Evolutionary conservation across 2,888 invertebrate genomes (phyloP), one percentile per base, ranked within the genome.

Genomic region (Pseudolycoriella hygida): DNA sequence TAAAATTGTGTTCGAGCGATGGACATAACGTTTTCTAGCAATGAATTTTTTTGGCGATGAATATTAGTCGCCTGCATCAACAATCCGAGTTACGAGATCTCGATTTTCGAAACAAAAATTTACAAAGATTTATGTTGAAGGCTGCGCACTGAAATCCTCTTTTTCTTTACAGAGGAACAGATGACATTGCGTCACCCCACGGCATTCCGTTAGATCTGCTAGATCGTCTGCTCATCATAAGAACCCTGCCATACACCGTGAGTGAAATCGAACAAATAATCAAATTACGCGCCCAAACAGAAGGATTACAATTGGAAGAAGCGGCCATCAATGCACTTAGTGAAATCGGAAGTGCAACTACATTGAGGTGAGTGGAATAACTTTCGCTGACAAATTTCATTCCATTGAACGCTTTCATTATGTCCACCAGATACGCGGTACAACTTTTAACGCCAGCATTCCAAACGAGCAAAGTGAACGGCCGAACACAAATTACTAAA

Each of bases 171-270:
- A 74, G 87, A 53, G 87, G 87, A 31, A 86, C 87, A 1, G 83
- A 80, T 52, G 87, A 87, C 55, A 82, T 96, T 45, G 63, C 80
- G 3, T 84, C 96, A 0, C 84, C 97, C 0, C 98, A 98, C 60
- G 98, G 97, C 8, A 85, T 98, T 57, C 98, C 98, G 0, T 66
- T 93, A 46, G 98, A 99, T 72, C 72, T 98, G 37, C 67, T 98
- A 40, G 97, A 98, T 63, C 76, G 98, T 50, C 67, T 94, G 31
- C 72, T 98, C 46, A 97, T 98, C 47, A 92, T 99, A 51, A 76
- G 90, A 51, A 98, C 97, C 0, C 67, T 88, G 46, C 92, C 93
- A 0, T 98, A 99, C 55, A 72, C 71, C 50, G 70, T 74, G 50
- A 61, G 70, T 10, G 76, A 76, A 54, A 68, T 76, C 49, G 64